Conservation (phyloP, 2,797 vertebrate species). For the Thunnus albacares region DNA sequence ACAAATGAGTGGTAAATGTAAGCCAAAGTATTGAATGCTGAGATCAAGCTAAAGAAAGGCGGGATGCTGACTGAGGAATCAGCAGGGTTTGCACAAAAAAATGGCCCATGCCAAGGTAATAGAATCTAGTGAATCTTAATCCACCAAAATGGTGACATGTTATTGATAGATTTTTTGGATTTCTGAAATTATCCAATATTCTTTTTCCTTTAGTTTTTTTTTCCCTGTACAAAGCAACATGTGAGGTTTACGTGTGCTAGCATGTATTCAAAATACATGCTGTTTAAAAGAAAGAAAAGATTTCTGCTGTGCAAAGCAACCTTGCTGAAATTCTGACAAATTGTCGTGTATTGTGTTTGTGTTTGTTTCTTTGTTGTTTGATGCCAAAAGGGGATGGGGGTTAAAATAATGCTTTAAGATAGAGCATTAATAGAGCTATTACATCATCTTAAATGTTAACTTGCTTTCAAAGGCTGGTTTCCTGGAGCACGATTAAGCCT, state of each 20-base stretch:
- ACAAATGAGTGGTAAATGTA: conserved; percentile 73
- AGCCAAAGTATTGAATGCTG: conserved; percentile 83
- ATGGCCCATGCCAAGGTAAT: conserved; percentile 70
- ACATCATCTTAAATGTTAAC: conserved; percentile 68
- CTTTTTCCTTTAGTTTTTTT: conserved; percentile 15
- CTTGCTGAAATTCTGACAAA: conserved; percentile 72
- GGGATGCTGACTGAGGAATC: conserved; percentile 68
- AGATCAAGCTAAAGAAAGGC: conserved; percentile 59
- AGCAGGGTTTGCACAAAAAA: conserved; percentile 83
- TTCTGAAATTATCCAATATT: conserved; percentile 41
- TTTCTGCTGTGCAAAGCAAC: conserved; percentile 75
- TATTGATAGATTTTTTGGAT: conserved; percentile 53
- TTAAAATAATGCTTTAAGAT: conserved; percentile 69
- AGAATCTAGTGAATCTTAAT: conserved; percentile 70
- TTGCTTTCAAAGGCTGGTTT: conserved; percentile 74
- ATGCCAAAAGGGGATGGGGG: conserved; percentile 84
- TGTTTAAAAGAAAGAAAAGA: conserved; percentile 68
- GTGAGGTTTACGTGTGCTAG: conserved; percentile 56
- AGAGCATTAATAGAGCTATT: conserved; percentile 69
- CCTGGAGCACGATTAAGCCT: conserved; percentile 72
- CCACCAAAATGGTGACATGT: conserved; percentile 58
- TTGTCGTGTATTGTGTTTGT: conserved; percentile 74
- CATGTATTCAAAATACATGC: conserved; percentile 68
- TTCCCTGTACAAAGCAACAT: conserved; percentile 71
- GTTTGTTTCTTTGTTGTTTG: conserved; percentile 79